A percentile compares a stretch with the other conserved stretches of the same genome.
Conservation (phyloP, 1,140 invertebrate genomes). For the Listronotus oregonensis region DNA sequence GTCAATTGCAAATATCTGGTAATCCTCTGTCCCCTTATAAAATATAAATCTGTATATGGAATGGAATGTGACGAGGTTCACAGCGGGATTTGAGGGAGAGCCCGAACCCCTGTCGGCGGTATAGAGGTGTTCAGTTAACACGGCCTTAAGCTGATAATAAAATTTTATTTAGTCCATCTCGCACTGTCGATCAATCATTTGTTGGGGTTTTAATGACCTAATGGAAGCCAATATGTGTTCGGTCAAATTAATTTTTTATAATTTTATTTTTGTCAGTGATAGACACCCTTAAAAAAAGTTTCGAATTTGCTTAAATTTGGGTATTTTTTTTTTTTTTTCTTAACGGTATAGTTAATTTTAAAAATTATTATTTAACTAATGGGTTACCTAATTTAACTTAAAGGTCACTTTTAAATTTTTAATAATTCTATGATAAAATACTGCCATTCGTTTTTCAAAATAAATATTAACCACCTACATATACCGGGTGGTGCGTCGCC, state of each 20-base stretch:
- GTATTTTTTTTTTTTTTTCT: no score
- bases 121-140: constrained; percentile 43
- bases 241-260: not conserved
- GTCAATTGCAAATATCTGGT: constrained; percentile 48
- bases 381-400: no score
- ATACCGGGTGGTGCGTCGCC: no score
- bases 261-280: no score
- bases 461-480: no score
- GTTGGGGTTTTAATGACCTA: constrained; percentile 17
- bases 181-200: constrained; percentile 39
- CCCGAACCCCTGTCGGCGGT: constrained; percentile 25
- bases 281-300: no score
- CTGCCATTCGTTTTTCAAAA: no score
- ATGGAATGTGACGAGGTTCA: constrained; percentile 45
- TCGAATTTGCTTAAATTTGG: no score
- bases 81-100: constrained; percentile 40
- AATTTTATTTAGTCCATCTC: constrained; percentile 48
- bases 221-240: constrained; percentile 13
- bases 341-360: no score
- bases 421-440: no score
- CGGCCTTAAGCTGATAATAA: constrained; percentile 46
- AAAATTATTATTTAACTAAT: no score
- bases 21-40: constrained; percentile 44
- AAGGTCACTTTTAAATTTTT: no score
- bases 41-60: constrained; percentile 49